Conservation (phyloP, 1,140 invertebrate species). For the Camponotus vicinus region DNA sequence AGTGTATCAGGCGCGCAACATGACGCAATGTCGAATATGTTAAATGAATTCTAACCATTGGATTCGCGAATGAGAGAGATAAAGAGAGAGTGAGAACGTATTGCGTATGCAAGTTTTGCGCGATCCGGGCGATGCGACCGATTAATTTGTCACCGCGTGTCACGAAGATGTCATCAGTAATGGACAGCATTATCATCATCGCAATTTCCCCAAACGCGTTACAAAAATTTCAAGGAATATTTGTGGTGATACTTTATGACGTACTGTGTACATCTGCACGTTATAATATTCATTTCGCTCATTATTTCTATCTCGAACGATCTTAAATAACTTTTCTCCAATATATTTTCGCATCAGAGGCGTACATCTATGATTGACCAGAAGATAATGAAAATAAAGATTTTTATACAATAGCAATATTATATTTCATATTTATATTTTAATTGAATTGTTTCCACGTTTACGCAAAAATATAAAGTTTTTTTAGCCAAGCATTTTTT, state of each 20-base stretch:
- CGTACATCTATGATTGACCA: not conserved
- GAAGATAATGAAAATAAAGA: not conserved
- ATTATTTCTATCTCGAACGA: not conserved
- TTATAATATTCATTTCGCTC: not conserved
- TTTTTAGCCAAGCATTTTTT: not conserved
- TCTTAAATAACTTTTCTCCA: not conserved
- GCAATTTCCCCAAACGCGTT: slow-evolving; percentile 1
- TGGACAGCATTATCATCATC: not conserved
- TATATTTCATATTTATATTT: slow-evolving; percentile 10
- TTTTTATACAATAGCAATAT: not conserved
- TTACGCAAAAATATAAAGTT: not conserved
- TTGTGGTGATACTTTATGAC: not conserved
- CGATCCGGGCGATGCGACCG: slow-evolving; percentile 4
- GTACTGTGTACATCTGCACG: not conserved
- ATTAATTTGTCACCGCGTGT: slow-evolving; percentile 55
- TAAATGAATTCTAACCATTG: slow-evolving; percentile 51
- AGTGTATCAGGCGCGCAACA: slow-evolving; percentile 27
- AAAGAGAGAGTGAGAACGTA: not conserved
- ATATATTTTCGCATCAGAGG: not conserved
- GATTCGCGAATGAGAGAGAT: not conserved
- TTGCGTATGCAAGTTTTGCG: slow-evolving; percentile 21
- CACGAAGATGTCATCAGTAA: slow-evolving; percentile 36
- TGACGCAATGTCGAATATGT: slow-evolving; percentile 46
- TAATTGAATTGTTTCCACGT: not conserved
- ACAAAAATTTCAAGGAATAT: not conserved